Base-by-base conservation (phyloP, 2,888 invertebrate species). In the Agrochola litura region DNA sequence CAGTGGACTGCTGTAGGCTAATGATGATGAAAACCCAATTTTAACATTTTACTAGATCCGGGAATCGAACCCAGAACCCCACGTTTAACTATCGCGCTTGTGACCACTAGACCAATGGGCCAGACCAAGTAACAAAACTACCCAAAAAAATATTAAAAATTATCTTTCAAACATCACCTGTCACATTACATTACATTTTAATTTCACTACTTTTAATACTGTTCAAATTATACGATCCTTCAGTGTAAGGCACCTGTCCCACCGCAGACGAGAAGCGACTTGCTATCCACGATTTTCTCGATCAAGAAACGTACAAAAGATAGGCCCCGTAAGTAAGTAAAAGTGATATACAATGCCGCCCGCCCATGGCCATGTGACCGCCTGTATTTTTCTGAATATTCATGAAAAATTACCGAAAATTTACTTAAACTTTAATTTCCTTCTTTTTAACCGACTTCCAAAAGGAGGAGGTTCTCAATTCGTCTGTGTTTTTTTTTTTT, bases 161-260 rank as follows among this genome's bases (percentile, higher is more conserved):
- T 68, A 6, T n/a, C 16, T 37, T 41, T 6, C 22, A 56, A 74
- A 14, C 54, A 43, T 16, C 30, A 25, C 54, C 46, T 30, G 73
- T 66, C 81, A 63, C 6, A 73, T 63, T n/a, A 6, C 5, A 67
- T 73, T 71, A 82, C 9, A 37, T 16, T 79, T 80, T 71, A 76
- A 83, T 73, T 82, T 73, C 19, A 66, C 58, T 70, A 83, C 37
- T 67, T 64, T 71, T 60, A 82, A 74, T 68, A 49, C 25, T 71
- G 60, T 64, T 56, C 16, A 71, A 82, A 79, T 67, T 60, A 43
- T 37, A n/a, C 70, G 4, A 69, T 25, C 56, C 72, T 37, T 37
- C 61, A 66, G 69, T n/a, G 66, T 61, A 61, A 67, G 14, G 58
- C 58, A 14, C 2, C 25, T 25, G 58, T 1, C 25, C 58, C 25